Evolutionary conservation across 2,888 invertebrate genomes (phyloP).

Genomic region (Macroteleia sp.): DNA sequence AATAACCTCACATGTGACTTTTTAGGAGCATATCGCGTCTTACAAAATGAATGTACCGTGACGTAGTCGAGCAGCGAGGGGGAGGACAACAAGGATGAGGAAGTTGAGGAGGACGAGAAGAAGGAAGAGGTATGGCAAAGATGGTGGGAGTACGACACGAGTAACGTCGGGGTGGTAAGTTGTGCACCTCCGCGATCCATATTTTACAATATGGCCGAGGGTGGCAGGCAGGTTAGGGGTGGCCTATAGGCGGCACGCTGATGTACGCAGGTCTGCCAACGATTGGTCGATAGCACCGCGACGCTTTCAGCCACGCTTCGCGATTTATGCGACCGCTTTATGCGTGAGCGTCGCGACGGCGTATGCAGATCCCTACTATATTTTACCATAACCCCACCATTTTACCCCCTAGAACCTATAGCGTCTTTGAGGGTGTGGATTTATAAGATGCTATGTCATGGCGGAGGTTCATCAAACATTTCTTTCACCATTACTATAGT

Average conservation of each 20-base stretch:
- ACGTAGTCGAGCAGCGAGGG: slow-evolving; percentile 26
- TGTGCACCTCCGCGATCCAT: slow-evolving; percentile 82
- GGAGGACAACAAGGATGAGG: no score
- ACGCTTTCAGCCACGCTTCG: slow-evolving; percentile 71
- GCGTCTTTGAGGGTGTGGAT: slow-evolving; percentile 55
- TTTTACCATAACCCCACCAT: slow-evolving; percentile 55
- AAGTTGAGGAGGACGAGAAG: no score
- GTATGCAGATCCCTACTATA: slow-evolving; percentile 65
- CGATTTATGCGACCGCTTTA: slow-evolving; percentile 59
- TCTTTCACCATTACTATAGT: no score
- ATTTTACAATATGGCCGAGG: slow-evolving; percentile 83
- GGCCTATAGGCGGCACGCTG: slow-evolving; percentile 81
- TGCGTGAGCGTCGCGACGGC: slow-evolving; percentile 63
- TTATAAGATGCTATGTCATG: neutral
- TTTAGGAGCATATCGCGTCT: slow-evolving; percentile 30
- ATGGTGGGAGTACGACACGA: slow-evolving; percentile 46
- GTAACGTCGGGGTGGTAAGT: slow-evolving; percentile 72
- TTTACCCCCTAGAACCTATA: slow-evolving; percentile 29
- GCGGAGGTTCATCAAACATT: neutral
- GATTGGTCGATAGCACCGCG: slow-evolving; percentile 82
- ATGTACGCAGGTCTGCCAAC: slow-evolving; percentile 82
- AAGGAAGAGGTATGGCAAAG: slow-evolving; percentile 44
- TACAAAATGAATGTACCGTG: slow-evolving; percentile 51
- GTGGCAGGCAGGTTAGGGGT: slow-evolving; percentile 76
- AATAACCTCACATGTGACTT: slow-evolving; percentile 36